Evolutionary conservation across 2,113 vertebrate genomes (phyloP).

Genomic region (Pomatorhinus ruficollis): DNA sequence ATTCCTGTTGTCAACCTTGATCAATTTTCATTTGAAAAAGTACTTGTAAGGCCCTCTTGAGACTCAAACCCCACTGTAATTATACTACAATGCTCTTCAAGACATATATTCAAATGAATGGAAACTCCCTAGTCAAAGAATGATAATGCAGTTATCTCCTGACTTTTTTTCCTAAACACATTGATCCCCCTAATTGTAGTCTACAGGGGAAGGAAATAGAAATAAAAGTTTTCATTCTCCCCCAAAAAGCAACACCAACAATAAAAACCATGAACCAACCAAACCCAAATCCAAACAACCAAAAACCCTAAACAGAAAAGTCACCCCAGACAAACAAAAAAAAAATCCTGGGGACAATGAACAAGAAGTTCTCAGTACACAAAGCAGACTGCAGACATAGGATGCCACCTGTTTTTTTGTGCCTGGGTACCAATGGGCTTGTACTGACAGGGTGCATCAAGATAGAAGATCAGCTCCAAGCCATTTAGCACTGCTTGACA

Average conservation of each 20-base stretch:
- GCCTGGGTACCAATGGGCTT: not conserved
- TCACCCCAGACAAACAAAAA: not conserved
- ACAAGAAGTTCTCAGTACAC: not conserved
- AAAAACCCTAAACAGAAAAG: not conserved
- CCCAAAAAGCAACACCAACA: not conserved
- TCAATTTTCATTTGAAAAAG: conserved; percentile 32
- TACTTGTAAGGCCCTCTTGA: not conserved
- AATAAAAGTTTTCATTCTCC: not conserved
- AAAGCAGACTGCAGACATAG: not conserved
- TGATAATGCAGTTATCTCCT: not conserved
- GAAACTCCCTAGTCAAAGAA: not conserved
- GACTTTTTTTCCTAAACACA: not conserved
- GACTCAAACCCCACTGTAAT: not conserved
- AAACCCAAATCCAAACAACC: not conserved
- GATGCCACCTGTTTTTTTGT: not conserved
- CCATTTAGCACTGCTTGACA: not conserved
- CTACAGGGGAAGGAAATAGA: not conserved
- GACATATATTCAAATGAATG: not conserved
- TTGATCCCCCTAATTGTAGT: not conserved
- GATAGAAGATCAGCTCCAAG: not conserved
- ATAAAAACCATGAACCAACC: accelerated
- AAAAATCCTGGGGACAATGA: accelerated
- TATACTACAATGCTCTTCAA: not conserved
- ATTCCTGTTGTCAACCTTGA: not conserved
- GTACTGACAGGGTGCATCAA: not conserved